Evolutionary conservation across 2,797 vertebrate genomes (phyloP).

Genomic region (Micrastur ruficollis): DNA sequence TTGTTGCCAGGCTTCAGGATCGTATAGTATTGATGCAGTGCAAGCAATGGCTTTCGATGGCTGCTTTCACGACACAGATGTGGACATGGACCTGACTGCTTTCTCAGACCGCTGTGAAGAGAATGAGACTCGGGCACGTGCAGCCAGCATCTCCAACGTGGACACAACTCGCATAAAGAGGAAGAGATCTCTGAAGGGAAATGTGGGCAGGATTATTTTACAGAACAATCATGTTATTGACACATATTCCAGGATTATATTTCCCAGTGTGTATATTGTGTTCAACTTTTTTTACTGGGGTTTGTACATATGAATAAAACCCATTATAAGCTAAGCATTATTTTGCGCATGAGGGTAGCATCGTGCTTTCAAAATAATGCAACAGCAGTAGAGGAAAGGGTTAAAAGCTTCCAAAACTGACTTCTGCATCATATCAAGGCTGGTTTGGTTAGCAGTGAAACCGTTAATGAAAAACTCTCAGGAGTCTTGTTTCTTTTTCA

Average conservation of each 20-base stretch:
- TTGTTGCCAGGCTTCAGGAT: conserved; percentile 77
- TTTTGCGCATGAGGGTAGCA: background rate
- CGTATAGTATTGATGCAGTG: conserved; percentile 75
- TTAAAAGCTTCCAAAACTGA: background rate
- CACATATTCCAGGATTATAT: conserved; percentile 88
- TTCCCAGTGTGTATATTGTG: conserved; percentile 87
- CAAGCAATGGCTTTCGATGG: conserved; percentile 89
- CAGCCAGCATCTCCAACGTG: conserved; percentile 59
- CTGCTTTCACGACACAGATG: conserved; percentile 85
- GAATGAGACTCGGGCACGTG: conserved; percentile 60
- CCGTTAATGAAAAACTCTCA: background rate
- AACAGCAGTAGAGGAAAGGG: background rate
- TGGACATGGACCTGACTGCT: conserved; percentile 77
- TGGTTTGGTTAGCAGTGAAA: background rate
- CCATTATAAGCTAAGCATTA: background rate
- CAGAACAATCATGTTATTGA: conserved; percentile 90
- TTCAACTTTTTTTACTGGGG: conserved; percentile 94
- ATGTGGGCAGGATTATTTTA: conserved; percentile 82
- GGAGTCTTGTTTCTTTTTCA: background rate
- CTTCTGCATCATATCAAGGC: background rate
- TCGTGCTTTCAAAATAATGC: background rate
- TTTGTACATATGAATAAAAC: conserved; percentile 81
- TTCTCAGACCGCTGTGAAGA: conserved; percentile 81
- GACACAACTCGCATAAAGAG: conserved; percentile 76
- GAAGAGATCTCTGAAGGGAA: conserved; percentile 79